Evolutionary conservation across 92 coral and sea anemone genomes (phyloP).

Genomic region (Phenganax stokvisi): DNA sequence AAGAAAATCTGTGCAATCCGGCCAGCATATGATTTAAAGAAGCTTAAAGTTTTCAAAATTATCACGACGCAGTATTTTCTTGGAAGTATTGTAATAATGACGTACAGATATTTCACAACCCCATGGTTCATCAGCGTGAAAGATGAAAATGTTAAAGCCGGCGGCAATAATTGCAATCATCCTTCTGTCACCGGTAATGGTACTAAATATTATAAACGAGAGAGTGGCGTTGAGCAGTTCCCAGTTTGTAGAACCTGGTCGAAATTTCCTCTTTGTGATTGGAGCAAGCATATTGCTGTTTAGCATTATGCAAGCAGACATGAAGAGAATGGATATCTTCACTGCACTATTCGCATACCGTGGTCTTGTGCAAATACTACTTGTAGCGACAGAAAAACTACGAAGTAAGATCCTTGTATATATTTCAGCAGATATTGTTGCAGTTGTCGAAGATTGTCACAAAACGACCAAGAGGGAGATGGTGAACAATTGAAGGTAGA

Average conservation of each 20-base stretch:
- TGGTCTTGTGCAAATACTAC: not conserved
- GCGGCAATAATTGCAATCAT: slow-evolving; percentile 14
- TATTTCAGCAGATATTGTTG: not conserved
- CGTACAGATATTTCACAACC: slow-evolving; percentile 16
- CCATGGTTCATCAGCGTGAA: slow-evolving; percentile 18
- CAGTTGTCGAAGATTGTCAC: not conserved
- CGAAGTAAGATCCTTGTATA: not conserved
- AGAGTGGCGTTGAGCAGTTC: slow-evolving; percentile 17
- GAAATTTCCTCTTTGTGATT: slow-evolving; percentile 14
- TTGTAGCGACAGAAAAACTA: slow-evolving; percentile 2
- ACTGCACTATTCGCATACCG: slow-evolving; percentile 9
- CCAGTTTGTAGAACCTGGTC: slow-evolving; percentile 3
- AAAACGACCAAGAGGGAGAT: not conserved
- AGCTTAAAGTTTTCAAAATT: slow-evolving; percentile 7
- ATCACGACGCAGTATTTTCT: slow-evolving; percentile 26
- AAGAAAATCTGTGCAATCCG: not conserved
- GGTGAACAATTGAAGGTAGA: slow-evolving; percentile 15
- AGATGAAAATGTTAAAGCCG: not conserved
- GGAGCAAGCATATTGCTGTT: slow-evolving; percentile 15
- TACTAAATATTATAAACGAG: slow-evolving; percentile 7
- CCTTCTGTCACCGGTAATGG: not conserved
- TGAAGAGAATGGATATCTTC: slow-evolving; percentile 2
- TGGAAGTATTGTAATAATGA: slow-evolving; percentile 10
- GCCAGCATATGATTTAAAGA: not conserved
- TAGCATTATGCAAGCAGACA: slow-evolving; percentile 29